Conservation (phyloP, 2,113 vertebrate genomes). For the Pteronura brasiliensis region DNA sequence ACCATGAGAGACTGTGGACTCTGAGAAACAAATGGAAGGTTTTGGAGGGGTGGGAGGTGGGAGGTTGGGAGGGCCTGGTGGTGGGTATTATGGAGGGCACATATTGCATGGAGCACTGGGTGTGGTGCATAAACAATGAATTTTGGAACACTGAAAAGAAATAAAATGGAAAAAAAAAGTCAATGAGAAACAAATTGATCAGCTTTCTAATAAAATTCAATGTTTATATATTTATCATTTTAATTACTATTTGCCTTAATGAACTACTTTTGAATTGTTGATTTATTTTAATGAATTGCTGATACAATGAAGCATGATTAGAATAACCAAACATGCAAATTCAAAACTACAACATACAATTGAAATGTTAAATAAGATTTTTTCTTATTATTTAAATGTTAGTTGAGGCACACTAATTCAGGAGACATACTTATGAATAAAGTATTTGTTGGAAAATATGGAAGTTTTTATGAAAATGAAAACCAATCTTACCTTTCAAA, state of each 20-base stretch:
- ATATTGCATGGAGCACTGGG: too few relatives aligned
- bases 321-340: background rate
- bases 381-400: background rate
- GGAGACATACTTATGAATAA: background rate
- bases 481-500: background rate
- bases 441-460: background rate
- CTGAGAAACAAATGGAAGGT: too few relatives aligned
- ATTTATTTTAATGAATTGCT: background rate
- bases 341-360: background rate
- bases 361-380: background rate
- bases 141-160: too few relatives aligned
- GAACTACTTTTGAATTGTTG: slow-evolving; percentile 1
- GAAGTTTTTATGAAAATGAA: background rate
- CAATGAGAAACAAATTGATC: background rate
- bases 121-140: too few relatives aligned
- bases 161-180: background rate
- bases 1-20: too few relatives aligned
- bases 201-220: background rate
- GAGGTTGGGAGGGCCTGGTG: too few relatives aligned
- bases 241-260: slow-evolving; percentile 42
- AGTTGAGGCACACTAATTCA: background rate
- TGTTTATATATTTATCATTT: slow-evolving; percentile 25
- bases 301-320: background rate
- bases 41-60: too few relatives aligned
- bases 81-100: too few relatives aligned